Evolutionary conservation across 2,113 vertebrate species (phyloP), one percentile per base, ranked within the genome.

Genomic region (Alouatta palliata): DNA sequence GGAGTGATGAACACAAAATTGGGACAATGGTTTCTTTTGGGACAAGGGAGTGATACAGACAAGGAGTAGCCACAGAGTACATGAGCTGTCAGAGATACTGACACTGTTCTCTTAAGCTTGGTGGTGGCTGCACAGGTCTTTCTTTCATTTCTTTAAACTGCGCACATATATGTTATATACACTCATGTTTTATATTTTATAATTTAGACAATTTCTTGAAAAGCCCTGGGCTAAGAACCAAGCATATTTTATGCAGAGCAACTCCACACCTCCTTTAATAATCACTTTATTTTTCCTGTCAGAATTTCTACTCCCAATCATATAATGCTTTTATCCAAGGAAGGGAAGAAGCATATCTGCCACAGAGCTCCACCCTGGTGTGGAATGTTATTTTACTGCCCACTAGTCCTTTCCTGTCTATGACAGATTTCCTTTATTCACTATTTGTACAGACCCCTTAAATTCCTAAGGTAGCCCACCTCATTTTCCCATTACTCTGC

Each of bases 231-330:
- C 61, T 86, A 37, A 92, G 76, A 85, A 75, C 27, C n/a, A 87
- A 92, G 40, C 35, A 12, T 73, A 87, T 47, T 90, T 96, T 92
- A 77, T 81, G 61, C 17, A 71, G 86, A 75, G 35, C 52, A 75
- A 16, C 87, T 76, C 56, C 37, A 27, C 25, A 85, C 88, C 52
- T 95, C 73, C 32, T 91, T 86, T 88, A 94, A 71, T 94, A 94
- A 91, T 96, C 45, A 73, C 49, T 97, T 91, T 61, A 90, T 95
- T 91, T 68, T 97, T 95, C 94, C 89, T 80, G 82, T 94, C 95
- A 93, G 37, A 95, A 47, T 43, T 70, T 89, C 85, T 83, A 70
- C 85, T 95, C 79, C 54, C 37, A 49, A 73, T 70, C 82, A 92
- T 90, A 61, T 1, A 70, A 64, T 73, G 91, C 43, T 94, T 96